These are phyloP conservation scores for Kryptopterus vitreolus DNA, from an alignment of 2,797 vertebrate species.

Conservation along the genomic window DNA sequence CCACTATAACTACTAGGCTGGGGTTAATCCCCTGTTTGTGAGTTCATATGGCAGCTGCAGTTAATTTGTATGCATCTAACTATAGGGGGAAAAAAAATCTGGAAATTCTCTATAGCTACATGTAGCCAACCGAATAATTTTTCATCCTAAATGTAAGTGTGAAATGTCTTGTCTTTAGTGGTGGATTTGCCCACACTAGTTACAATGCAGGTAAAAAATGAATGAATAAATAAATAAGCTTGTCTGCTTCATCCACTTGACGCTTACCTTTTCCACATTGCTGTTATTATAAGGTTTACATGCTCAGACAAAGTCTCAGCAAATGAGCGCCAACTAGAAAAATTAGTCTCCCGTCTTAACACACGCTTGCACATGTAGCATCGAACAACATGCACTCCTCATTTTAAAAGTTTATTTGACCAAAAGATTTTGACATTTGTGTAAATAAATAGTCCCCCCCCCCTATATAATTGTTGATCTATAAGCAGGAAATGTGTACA, in stretches of 20 bases:
- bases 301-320: background rate
- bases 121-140: background rate
- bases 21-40: constrained; percentile 29
- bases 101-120: background rate
- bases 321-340: background rate
- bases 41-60: background rate
- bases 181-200: background rate
- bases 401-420: background rate
- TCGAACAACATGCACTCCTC: background rate
- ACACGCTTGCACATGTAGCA: background rate
- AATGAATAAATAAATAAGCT: no score
- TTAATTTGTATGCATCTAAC: background rate
- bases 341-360: background rate
- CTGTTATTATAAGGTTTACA: background rate
- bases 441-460: background rate
- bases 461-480: background rate
- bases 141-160: background rate
- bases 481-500: background rate
- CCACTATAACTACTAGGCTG: constrained; percentile 19
- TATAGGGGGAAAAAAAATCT: background rate
- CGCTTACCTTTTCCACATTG: background rate
- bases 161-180: background rate
- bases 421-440: background rate
- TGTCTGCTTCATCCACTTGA: background rate
- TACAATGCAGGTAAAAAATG: background rate